Conservation (phyloP, 2,888 invertebrate genomes). For the Eurois occulta region DNA sequence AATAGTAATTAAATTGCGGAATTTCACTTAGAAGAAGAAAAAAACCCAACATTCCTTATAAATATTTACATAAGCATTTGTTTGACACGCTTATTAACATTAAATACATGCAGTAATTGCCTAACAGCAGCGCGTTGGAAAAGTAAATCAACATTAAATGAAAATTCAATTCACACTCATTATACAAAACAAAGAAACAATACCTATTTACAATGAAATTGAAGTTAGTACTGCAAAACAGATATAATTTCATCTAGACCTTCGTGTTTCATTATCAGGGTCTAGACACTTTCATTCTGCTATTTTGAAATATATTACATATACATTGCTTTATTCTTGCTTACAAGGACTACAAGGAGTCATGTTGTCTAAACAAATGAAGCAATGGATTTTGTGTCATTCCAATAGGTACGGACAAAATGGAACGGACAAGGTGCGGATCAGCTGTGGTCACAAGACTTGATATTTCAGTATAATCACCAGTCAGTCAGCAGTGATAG, state of each 20-base stretch:
- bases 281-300: background rate
- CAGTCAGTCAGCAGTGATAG: no score
- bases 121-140: constrained; percentile 22
- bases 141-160: constrained; percentile 53
- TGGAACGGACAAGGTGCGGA: no score
- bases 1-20: constrained; percentile 7
- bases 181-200: constrained; percentile 51
- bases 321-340: no score
- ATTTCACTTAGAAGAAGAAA: constrained; percentile 12
- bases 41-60: constrained; percentile 1
- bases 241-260: constrained; percentile 19
- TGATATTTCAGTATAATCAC: no score
- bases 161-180: constrained; percentile 47
- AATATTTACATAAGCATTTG: constrained; percentile 20
- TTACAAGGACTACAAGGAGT: no score
- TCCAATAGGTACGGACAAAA: no score
- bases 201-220: constrained; percentile 42
- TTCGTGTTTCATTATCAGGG: background rate
- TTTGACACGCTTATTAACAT: constrained; percentile 48
- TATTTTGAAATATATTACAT: no score
- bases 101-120: constrained; percentile 25
- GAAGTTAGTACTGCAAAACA: constrained; percentile 9
- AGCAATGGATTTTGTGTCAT: no score
- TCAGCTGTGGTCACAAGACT: no score
- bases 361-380: no score